Evolutionary conservation across 2,113 vertebrate species (phyloP).

Genomic region (Leucoraja erinaceus): DNA sequence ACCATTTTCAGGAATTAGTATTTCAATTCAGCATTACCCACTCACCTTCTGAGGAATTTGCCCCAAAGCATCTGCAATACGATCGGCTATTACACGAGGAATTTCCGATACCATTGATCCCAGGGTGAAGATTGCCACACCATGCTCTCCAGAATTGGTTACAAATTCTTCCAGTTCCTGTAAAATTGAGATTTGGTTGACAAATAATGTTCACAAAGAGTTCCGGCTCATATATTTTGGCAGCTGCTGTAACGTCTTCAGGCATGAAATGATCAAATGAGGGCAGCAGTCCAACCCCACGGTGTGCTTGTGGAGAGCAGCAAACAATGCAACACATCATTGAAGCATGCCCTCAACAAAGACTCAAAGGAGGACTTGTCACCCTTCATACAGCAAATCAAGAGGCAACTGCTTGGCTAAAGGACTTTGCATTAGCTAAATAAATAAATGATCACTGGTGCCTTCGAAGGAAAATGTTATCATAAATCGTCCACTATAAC

Average conservation of each 20-base stretch:
- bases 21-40: rapidly evolving
- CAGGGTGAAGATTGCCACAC: slow-evolving; percentile 84
- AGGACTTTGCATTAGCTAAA: no score
- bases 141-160: slow-evolving; percentile 77
- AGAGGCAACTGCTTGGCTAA: no score
- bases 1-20: not conserved
- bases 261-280: not conserved
- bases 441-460: not conserved
- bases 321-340: no score
- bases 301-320: no score
- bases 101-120: slow-evolving; percentile 76
- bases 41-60: slow-evolving; percentile 80
- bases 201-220: not conserved
- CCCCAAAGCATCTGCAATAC: slow-evolving; percentile 73
- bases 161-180: slow-evolving; percentile 79
- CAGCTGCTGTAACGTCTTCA: not conserved
- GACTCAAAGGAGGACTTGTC: no score
- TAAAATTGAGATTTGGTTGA: not conserved
- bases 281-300: no score
- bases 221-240: not conserved
- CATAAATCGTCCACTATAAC: not conserved
- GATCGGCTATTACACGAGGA: slow-evolving; percentile 61
- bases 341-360: no score
- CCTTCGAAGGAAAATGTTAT: not conserved
- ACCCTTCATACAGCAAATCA: no score